A percentile compares a stretch with the other conserved stretches of the same genome.
Conservation (phyloP, 2,113 vertebrate species). For the Pampusana beccarii region DNA sequence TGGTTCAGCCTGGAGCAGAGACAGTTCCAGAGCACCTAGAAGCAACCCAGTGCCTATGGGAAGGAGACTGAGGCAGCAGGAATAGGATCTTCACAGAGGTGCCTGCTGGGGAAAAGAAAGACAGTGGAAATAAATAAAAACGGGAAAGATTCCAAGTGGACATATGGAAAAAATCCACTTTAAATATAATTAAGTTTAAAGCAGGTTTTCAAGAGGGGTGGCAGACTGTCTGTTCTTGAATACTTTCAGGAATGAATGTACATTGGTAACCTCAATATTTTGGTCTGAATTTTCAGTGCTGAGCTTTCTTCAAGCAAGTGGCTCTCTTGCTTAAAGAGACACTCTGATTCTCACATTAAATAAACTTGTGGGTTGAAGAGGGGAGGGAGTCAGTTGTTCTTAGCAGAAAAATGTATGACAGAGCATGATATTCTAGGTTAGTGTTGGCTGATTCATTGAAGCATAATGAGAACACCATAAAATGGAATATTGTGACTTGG, state of each 20-base stretch:
- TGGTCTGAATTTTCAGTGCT: neutral
- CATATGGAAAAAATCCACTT: neutral
- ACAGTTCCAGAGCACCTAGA: neutral
- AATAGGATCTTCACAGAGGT: neutral
- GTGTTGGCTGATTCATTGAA: neutral
- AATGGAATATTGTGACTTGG: neutral
- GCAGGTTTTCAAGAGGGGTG: neutral
- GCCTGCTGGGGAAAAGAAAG: neutral
- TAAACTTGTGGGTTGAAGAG: neutral
- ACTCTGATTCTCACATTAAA: neutral
- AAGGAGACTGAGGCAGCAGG: fast-evolving
- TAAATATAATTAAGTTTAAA: neutral
- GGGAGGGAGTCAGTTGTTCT: neutral
- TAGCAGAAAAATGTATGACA: neutral
- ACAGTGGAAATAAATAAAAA: neutral
- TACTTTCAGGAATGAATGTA: neutral
- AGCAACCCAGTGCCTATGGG: neutral
- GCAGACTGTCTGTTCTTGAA: neutral
- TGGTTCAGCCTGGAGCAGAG: neutral
- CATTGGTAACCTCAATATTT: neutral
- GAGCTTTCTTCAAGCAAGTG: neutral
- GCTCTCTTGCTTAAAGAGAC: neutral
- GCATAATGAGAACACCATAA: neutral
- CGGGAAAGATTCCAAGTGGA: neutral
- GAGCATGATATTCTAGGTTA: neutral